Evolutionary conservation across 2,888 invertebrate species (phyloP).

Genomic region (Tenthredo distinguenda): DNA sequence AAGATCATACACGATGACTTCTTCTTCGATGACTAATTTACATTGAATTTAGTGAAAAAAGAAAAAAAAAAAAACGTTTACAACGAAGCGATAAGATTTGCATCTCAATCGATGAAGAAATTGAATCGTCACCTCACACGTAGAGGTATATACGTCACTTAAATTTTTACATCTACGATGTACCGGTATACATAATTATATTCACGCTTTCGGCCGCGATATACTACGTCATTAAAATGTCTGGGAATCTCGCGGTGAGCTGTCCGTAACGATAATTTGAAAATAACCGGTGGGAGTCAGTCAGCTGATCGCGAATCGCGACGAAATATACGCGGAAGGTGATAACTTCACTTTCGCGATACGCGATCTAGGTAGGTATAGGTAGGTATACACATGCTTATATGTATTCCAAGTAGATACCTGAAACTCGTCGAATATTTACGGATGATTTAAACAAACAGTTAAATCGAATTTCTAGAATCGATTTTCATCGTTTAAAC

Average conservation of each 20-base stretch:
- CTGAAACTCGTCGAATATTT: neutral
- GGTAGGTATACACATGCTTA: no score
- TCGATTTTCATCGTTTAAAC: neutral
- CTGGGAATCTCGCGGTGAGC: neutral
- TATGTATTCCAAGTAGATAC: neutral
- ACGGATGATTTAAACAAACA: neutral
- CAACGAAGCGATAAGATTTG: neutral
- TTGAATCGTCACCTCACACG: neutral
- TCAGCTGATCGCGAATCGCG: neutral
- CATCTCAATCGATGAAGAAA: neutral
- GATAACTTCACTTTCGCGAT: conserved; percentile 5
- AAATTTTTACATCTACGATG: neutral
- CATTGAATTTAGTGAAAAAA: neutral
- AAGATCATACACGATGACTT: neutral
- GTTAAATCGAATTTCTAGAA: neutral
- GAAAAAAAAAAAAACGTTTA: neutral
- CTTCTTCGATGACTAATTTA: neutral
- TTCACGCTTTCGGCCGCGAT: neutral
- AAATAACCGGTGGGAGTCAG: neutral
- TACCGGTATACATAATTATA: neutral
- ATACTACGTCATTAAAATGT: conserved; percentile 10
- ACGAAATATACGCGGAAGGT: neutral
- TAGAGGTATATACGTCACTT: neutral
- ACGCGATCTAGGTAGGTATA: neutral
- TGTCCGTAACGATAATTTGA: neutral